phyloP scores from a whole-genome alignment of 2,888 invertebrate genomes.

The Stenurella melanura region DNA sequence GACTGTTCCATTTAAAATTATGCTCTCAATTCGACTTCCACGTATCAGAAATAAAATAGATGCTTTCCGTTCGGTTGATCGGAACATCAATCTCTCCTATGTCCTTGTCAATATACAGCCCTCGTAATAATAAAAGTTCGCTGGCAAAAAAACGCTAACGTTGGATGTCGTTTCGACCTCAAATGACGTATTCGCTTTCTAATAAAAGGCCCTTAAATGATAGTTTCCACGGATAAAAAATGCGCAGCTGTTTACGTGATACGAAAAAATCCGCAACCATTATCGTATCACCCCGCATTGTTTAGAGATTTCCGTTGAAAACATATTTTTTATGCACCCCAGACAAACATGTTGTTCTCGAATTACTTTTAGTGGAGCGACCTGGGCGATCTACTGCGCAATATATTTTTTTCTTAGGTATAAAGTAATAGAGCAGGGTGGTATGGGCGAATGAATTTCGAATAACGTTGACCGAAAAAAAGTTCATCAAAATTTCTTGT shows the following conservation, averaged over 20 bases:
- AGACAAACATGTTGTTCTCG: conserved; percentile 36
- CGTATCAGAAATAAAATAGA: not conserved
- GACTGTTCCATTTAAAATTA: no score
- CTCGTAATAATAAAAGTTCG: conserved; percentile 3
- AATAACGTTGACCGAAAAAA: no score
- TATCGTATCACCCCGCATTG: not conserved
- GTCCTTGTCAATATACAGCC: not conserved
- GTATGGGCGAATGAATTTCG: no score
- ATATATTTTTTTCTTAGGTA: no score
- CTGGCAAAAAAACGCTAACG: not conserved
- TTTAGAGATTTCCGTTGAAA: conserved; percentile 14
- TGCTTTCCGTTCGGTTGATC: not conserved
- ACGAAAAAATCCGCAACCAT: not conserved
- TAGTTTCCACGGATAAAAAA: not conserved
- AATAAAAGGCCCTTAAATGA: conserved; percentile 1
- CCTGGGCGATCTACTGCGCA: no score
- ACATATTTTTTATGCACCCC: conserved; percentile 15
- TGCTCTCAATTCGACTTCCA: not conserved
- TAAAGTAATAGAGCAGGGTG: no score
- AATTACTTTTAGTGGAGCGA: no score
- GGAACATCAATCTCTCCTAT: not conserved
- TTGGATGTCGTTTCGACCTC: not conserved
- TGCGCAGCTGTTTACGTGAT: not conserved
- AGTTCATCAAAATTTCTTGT: no score
- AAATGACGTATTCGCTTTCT: not conserved